These are phyloP conservation scores for Agriopis marginaria DNA, from an alignment of 2,888 invertebrate genomes.

Conservation along the genomic window DNA sequence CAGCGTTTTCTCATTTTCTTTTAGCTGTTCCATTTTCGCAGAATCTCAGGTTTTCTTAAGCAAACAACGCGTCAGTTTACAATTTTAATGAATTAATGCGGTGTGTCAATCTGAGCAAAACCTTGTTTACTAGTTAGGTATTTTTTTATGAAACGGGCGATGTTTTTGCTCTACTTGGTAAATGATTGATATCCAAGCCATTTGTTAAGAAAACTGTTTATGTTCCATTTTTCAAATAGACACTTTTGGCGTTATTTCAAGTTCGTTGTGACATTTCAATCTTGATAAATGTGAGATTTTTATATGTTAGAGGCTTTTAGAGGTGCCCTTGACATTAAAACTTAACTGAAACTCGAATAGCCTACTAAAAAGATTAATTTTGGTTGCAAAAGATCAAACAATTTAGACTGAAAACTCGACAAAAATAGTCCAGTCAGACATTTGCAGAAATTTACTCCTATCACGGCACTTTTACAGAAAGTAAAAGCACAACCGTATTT, in stretches of 20 bases:
- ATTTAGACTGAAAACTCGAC: too few relatives aligned
- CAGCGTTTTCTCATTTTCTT: constrained; percentile 5
- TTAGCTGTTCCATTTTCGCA: constrained; percentile 1
- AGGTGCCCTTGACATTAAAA: background rate
- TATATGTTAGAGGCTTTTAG: background rate
- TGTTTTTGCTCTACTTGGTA: constrained; percentile 1
- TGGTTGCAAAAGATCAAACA: too few relatives aligned
- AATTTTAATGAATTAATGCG: constrained; percentile 30
- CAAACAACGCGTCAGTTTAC: background rate
- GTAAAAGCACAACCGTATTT: too few relatives aligned
- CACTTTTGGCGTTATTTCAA: constrained; percentile 18
- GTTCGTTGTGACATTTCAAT: constrained; percentile 7
- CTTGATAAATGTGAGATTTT: background rate
- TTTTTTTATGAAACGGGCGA: constrained; percentile 5
- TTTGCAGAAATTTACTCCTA: too few relatives aligned
- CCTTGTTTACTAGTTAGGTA: background rate
- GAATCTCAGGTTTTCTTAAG: constrained; percentile 10
- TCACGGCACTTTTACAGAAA: too few relatives aligned
- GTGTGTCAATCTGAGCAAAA: constrained; percentile 8
- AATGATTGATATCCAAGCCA: constrained; percentile 13
- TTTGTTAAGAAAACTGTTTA: constrained; percentile 4
- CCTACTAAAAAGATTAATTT: background rate
- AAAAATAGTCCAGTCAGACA: background rate
- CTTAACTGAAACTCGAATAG: background rate
- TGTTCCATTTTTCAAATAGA: constrained; percentile 9